These are phyloP conservation scores for Anoura caudifer DNA, from an alignment of 2,113 vertebrate genomes.

Conservation along the genomic window DNA sequence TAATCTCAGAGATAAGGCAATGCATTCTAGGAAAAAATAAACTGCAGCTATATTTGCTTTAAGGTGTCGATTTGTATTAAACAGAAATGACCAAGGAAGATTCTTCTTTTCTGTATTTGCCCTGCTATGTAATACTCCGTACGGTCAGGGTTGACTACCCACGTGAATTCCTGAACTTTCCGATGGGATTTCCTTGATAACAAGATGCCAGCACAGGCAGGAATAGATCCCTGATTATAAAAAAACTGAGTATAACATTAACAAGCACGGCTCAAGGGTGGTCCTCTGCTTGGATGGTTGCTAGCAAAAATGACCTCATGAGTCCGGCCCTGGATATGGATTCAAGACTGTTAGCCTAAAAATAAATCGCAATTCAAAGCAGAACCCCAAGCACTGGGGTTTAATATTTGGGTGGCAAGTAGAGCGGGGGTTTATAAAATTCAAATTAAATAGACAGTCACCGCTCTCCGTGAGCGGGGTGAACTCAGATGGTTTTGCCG, in stretches of 20 bases:
- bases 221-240: background rate
- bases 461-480: background rate
- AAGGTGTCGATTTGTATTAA: background rate
- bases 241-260: background rate
- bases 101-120: background rate
- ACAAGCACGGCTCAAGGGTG: rapidly evolving
- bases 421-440: background rate
- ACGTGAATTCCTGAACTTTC: background rate
- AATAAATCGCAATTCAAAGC: background rate
- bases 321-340: background rate
- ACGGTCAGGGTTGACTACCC: background rate
- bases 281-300: background rate
- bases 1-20: background rate
- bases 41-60: background rate
- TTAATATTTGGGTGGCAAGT: background rate
- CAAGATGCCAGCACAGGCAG: too few relatives aligned
- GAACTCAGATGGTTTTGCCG: slow-evolving; percentile 47
- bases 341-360: background rate
- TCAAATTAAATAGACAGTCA: background rate
- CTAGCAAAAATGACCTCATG: background rate
- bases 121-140: rapidly evolving
- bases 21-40: background rate
- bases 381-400: background rate
- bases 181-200: background rate
- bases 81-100: background rate